These are phyloP conservation scores for Nephotettix cincticeps DNA, from an alignment of 1,140 invertebrate species.

Conservation along the genomic window DNA sequence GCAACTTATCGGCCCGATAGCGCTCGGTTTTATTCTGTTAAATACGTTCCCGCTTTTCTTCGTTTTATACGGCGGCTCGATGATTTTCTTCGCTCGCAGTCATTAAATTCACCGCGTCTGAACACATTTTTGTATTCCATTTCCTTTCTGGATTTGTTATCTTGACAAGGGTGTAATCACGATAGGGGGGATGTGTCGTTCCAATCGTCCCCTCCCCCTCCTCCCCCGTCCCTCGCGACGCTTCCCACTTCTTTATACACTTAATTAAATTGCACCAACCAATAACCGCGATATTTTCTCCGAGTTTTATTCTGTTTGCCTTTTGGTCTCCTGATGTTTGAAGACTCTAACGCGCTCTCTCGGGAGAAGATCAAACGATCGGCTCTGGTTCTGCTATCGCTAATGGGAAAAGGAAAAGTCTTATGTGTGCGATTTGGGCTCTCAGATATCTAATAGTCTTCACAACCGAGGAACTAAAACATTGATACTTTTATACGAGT, in stretches of 20 bases:
- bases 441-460: too few relatives aligned
- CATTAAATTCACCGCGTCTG: conserved; percentile 29
- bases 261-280: conserved; percentile 19
- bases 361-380: conserved; percentile 1
- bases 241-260: background rate
- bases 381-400: too few relatives aligned
- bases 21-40: conserved; percentile 31
- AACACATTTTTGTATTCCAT: conserved; percentile 33
- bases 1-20: conserved; percentile 27
- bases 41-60: conserved; percentile 33
- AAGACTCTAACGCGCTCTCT: conserved; percentile 1
- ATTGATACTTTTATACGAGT: too few relatives aligned
- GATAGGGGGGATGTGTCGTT: conserved; percentile 13
- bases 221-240: background rate
- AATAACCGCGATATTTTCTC: conserved; percentile 7
- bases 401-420: too few relatives aligned
- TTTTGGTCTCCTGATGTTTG: background rate
- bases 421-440: too few relatives aligned
- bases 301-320: background rate
- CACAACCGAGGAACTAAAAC: too few relatives aligned
- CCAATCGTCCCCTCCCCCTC: background rate
- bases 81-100: conserved; percentile 27
- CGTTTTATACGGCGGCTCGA: conserved; percentile 25
- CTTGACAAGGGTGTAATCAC: conserved; percentile 25
- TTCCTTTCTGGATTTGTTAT: conserved; percentile 30